Evolutionary conservation across 2,113 vertebrate species (phyloP).

Genomic region (Heteronetta atricapilla): DNA sequence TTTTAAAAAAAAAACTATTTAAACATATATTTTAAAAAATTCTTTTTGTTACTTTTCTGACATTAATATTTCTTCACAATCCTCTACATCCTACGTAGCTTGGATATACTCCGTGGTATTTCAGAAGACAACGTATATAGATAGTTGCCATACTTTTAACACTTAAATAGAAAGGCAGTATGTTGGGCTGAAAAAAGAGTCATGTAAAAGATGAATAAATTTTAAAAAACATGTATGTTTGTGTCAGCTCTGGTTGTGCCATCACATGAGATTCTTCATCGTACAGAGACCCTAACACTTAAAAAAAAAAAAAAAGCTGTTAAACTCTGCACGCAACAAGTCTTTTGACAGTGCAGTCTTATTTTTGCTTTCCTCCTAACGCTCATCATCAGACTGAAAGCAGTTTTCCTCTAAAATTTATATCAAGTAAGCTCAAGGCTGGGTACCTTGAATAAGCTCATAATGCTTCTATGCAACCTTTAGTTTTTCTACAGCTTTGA

Average conservation of each 20-base stretch:
- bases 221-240: neutral
- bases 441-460: neutral
- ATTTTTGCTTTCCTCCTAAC: neutral
- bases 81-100: neutral
- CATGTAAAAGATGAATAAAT: too few species aligned
- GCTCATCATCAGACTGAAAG: neutral
- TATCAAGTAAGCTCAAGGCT: neutral
- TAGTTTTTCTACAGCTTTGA: neutral
- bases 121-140: neutral
- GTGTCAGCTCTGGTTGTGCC: neutral
- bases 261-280: neutral
- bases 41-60: neutral
- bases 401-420: neutral
- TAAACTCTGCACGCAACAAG: neutral
- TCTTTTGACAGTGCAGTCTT: neutral
- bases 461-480: neutral
- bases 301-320: neutral
- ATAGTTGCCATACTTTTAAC: neutral
- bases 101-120: neutral
- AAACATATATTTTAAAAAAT: neutral
- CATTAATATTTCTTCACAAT: neutral
- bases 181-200: neutral
- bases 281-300: neutral
- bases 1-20: neutral
- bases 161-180: neutral